Percentiles rank a stretch among this genome's conserved stretches.
phyloP scores from a whole-genome alignment of 1,140 invertebrate species.

The Listronotus oregonensis region DNA sequence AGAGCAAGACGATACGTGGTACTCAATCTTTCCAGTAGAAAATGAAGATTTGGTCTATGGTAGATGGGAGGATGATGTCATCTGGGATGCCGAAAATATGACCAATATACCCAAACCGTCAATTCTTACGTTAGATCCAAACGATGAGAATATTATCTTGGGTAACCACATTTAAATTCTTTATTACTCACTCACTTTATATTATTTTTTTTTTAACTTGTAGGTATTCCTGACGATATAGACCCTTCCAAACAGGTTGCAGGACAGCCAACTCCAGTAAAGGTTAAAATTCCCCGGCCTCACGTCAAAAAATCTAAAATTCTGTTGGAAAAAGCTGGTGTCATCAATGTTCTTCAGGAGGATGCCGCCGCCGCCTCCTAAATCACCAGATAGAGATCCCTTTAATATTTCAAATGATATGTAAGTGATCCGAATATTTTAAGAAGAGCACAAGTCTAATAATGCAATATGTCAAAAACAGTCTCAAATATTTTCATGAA shows the following conservation, averaged over 20 bases:
- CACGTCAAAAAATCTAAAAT: constrained; percentile 97
- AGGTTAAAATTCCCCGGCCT: constrained; percentile 91
- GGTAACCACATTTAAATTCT: too few relatives aligned
- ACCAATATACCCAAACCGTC: constrained; percentile 87
- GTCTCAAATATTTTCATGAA: too few relatives aligned
- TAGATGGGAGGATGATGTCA: constrained; percentile 96
- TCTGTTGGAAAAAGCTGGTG: constrained; percentile 92
- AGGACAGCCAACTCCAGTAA: constrained; percentile 69
- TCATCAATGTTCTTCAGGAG: constrained; percentile 91
- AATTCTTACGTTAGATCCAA: constrained; percentile 94
- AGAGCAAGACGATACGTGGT: constrained; percentile 86
- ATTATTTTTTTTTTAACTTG: not conserved
- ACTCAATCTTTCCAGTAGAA: constrained; percentile 97
- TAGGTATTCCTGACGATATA: constrained; percentile 88
- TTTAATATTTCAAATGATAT: constrained; percentile 99
- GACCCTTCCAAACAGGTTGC: constrained; percentile 77
- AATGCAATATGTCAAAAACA: too few relatives aligned
- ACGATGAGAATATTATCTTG: constrained; percentile 97
- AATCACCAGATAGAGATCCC: constrained; percentile 90
- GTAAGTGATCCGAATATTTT: too few relatives aligned
- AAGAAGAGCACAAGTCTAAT: too few relatives aligned
- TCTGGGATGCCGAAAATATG: constrained; percentile 95
- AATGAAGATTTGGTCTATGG: constrained; percentile 95
- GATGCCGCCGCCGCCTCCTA: constrained; percentile 85
- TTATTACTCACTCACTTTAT: not conserved